Conservation (phyloP, 2,113 vertebrate genomes). For the Cygnus atratus region DNA sequence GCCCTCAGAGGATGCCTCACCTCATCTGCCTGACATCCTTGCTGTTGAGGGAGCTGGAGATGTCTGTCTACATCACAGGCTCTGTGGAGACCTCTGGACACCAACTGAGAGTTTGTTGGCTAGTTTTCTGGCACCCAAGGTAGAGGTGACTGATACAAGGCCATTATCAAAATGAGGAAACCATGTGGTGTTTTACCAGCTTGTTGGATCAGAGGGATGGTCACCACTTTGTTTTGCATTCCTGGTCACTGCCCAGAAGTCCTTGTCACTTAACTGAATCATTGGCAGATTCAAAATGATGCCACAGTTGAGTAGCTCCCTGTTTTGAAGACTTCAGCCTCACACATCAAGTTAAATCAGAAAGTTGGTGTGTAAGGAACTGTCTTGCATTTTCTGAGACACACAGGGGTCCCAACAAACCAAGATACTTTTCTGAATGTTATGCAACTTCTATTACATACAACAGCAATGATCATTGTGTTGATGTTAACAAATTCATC, state of each 20-base stretch:
- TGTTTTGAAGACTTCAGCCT: not conserved
- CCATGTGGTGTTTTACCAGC: not conserved
- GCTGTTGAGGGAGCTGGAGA: not conserved
- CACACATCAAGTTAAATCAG: not conserved
- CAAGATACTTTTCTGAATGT: not conserved
- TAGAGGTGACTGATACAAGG: not conserved
- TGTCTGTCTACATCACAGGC: fast-evolving
- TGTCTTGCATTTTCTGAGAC: not conserved
- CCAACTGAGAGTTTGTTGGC: not conserved
- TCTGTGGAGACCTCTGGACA: fast-evolving
- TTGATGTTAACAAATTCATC: not conserved
- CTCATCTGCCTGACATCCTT: not conserved
- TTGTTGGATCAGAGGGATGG: not conserved
- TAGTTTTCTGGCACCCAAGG: not conserved
- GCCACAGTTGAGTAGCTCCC: not conserved
- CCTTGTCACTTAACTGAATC: not conserved
- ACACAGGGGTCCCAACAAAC: fast-evolving
- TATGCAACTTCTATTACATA: not conserved
- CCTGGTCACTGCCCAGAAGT: not conserved
- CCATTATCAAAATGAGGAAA: not conserved
- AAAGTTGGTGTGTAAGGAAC: not conserved
- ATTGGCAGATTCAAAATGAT: not conserved
- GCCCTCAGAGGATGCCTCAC: not conserved
- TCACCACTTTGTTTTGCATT: not conserved
- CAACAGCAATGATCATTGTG: not conserved